Evolutionary conservation across 2,888 invertebrate species (phyloP).

Genomic region (Thereva nobilitata): DNA sequence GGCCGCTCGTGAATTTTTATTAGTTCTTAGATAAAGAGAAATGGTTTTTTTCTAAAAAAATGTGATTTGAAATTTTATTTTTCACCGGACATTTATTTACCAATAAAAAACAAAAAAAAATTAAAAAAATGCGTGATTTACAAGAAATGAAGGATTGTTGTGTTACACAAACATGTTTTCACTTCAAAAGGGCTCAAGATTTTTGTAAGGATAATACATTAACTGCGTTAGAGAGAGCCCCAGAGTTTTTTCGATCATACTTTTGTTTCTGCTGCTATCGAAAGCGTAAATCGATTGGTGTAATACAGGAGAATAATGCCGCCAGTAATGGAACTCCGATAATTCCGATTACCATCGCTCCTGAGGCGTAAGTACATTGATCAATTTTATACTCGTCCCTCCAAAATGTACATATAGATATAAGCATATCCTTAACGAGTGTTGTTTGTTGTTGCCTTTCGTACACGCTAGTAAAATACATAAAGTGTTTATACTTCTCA

Average conservation of each 20-base stretch:
- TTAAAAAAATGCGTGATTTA: slow-evolving; percentile 13
- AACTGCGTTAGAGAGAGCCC: slow-evolving; percentile 45
- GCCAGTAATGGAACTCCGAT: slow-evolving; percentile 45
- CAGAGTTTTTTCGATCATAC: slow-evolving; percentile 47
- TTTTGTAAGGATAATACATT: slow-evolving; percentile 27
- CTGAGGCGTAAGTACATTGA: slow-evolving; percentile 44
- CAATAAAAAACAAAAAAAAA: neutral
- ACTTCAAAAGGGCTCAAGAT: slow-evolving; percentile 38
- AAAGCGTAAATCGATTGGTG: slow-evolving; percentile 54
- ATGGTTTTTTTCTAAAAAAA: neutral
- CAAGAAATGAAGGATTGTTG: neutral
- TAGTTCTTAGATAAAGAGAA: slow-evolving; percentile 8
- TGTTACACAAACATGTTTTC: neutral
- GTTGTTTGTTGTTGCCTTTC: neutral
- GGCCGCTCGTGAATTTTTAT: slow-evolving; percentile 5
- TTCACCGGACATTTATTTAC: neutral
- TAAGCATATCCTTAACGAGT: neutral
- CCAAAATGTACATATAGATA: neutral
- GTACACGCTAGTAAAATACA: too few species aligned
- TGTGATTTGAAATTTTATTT: neutral
- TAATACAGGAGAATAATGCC: slow-evolving; percentile 40
- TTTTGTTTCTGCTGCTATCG: slow-evolving; percentile 48
- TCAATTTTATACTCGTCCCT: too few species aligned
- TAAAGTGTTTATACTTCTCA: too few species aligned
- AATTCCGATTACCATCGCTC: slow-evolving; percentile 45